A percentile compares a stretch with the other conserved stretches of the same genome.
Evolutionary conservation across 2,888 invertebrate species (phyloP).

Genomic region (Chelonus formosanus): DNA sequence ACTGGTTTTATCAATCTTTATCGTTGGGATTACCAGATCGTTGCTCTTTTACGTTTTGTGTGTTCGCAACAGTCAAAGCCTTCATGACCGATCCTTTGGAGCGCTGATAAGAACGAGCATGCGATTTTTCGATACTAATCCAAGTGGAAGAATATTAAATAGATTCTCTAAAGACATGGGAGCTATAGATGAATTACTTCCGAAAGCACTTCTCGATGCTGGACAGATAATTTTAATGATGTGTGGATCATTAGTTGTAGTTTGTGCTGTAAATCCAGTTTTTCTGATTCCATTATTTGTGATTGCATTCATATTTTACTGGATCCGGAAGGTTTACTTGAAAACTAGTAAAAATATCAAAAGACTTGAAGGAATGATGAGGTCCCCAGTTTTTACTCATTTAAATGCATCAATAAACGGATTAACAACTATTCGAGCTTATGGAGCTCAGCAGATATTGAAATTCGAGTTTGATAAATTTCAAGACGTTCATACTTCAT

Average conservation of each 20-base stretch:
- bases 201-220: slow-evolving; percentile 73
- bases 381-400: slow-evolving; percentile 83
- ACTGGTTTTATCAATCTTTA: slow-evolving; percentile 65
- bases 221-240: slow-evolving; percentile 65
- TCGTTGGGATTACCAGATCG: slow-evolving; percentile 65
- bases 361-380: slow-evolving; percentile 72
- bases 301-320: slow-evolving; percentile 69
- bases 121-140: slow-evolving; percentile 85
- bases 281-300: slow-evolving; percentile 71
- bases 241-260: slow-evolving; percentile 70
- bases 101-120: slow-evolving; percentile 69
- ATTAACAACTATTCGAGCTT: slow-evolving; percentile 78
- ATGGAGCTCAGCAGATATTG: slow-evolving; percentile 72
- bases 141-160: slow-evolving; percentile 81
- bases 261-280: slow-evolving; percentile 71
- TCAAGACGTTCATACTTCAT: slow-evolving; percentile 66
- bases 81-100: slow-evolving; percentile 69
- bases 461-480: slow-evolving; percentile 70
- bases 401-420: slow-evolving; percentile 79
- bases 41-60: slow-evolving; percentile 57
- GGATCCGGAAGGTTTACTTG: slow-evolving; percentile 72
- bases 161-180: slow-evolving; percentile 87
- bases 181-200: slow-evolving; percentile 78
- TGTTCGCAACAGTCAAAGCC: slow-evolving; percentile 66
- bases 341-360: slow-evolving; percentile 79